Conservation (phyloP, 2,113 vertebrate genomes). For the Thalassoma bifasciatum region DNA sequence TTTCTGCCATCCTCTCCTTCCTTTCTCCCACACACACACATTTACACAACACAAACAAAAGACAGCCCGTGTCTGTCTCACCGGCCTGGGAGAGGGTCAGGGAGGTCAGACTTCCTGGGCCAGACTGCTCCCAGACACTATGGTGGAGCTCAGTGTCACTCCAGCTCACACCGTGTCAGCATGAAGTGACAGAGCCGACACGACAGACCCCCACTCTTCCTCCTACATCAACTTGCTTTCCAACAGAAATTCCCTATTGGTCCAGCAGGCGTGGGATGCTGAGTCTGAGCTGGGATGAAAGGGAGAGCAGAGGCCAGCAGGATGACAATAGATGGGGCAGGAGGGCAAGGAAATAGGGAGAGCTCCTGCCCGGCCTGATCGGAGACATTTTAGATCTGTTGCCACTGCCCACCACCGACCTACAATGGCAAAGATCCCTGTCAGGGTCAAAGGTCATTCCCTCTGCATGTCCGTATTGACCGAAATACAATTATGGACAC, state of each 20-base stretch:
- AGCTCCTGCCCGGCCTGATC: constrained; percentile 65
- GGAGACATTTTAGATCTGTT: constrained; percentile 76
- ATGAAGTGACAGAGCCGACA: constrained; percentile 77
- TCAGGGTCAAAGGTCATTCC: constrained; percentile 61
- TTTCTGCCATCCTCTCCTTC: background rate
- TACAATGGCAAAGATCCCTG: constrained; percentile 57
- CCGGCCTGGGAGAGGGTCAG: constrained; percentile 50
- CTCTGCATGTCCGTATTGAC: constrained; percentile 38
- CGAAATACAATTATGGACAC: constrained; percentile 24
- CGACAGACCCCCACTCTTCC: constrained; percentile 23
- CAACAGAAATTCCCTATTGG: constrained; percentile 65
- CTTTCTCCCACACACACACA: constrained; percentile 32
- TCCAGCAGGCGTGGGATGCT: constrained; percentile 61
- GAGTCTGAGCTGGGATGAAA: constrained; percentile 68
- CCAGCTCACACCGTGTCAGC: constrained; percentile 77
- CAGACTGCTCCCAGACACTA: constrained; percentile 71
- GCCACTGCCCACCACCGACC: constrained; percentile 42
- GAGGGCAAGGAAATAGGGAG: constrained; percentile 65
- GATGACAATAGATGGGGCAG: constrained; percentile 69
- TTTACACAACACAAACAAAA: constrained; percentile 68
- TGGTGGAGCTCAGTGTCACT: constrained; percentile 77
- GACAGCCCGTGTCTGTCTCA: constrained; percentile 47
- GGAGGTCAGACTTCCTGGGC: constrained; percentile 64
- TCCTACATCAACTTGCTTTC: constrained; percentile 33
- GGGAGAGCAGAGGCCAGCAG: constrained; percentile 45